phyloP scores from a whole-genome alignment of 2,888 invertebrate genomes.

The Drosophila multiciliata region DNA sequence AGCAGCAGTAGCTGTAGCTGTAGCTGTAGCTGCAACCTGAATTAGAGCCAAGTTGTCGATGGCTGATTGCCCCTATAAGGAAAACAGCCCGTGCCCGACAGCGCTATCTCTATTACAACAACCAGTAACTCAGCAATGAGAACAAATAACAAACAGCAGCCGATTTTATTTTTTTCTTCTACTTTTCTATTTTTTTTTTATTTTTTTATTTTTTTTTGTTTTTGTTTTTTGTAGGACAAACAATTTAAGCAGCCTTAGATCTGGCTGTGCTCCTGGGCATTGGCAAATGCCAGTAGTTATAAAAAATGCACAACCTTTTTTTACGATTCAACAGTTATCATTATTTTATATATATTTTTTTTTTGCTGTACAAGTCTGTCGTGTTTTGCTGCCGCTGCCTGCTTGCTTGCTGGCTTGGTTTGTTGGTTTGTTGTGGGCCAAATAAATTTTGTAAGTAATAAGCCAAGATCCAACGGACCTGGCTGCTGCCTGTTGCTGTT shows the following conservation, averaged over 20 bases:
- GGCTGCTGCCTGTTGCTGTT: conserved; percentile 23
- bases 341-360: conserved; percentile 64
- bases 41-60: conserved; percentile 71
- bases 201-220: background rate
- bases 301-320: conserved; percentile 53
- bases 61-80: conserved; percentile 82
- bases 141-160: conserved; percentile 60
- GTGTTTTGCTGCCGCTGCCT: conserved; percentile 45
- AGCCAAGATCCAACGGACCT: conserved; percentile 70
- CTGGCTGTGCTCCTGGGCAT: conserved; percentile 38
- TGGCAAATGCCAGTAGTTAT: conserved; percentile 58
- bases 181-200: background rate
- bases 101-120: conserved; percentile 77
- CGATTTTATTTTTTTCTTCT: background rate
- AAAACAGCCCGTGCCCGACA: conserved; percentile 56
- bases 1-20: conserved; percentile 2
- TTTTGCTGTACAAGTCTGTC: conserved; percentile 65
- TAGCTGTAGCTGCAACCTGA: conserved; percentile 58
- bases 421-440: conserved; percentile 70
- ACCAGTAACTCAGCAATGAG: conserved; percentile 47
- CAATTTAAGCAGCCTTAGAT: conserved; percentile 62
- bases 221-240: conserved; percentile 66
- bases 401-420: conserved; percentile 15
- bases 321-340: conserved; percentile 73
- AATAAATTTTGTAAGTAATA: conserved; percentile 78